Base-by-base conservation (phyloP, 2,888 invertebrate genomes). In the Ormyrus rosae region DNA sequence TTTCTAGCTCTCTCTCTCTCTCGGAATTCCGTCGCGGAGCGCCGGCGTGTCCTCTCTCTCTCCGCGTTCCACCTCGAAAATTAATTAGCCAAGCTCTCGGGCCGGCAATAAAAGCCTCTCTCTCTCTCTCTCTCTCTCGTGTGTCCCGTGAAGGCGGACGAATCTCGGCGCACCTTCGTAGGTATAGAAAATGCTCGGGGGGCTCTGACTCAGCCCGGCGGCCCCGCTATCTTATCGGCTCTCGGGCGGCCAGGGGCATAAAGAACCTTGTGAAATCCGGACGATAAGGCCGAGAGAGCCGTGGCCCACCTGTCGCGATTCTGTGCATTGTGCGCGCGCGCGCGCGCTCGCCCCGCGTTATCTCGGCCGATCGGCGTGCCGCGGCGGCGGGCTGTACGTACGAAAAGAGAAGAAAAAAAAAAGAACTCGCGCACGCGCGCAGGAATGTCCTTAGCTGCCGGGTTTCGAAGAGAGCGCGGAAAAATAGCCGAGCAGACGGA, bases 261-360 rank as follows among this genome's bases (percentile, higher is more conserved):
- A 6, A 6, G 34, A 4, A 19, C 19, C 68, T 68, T 55, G 55
- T 68, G 51, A 68, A 65, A 68, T 55, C 67, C 45, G 13, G 55
- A n/a, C 45, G 55, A 68, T 65, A 65, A 65, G 65, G 6, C 64
- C 4, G 53, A 19, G 19, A 19, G 19, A 19, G 19, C 11, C 9
- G 46, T 8, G 13, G 60, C 51, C 53, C 75, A 75, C 75, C 75
- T 75, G 67, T 68, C 74, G 74, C 67, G 61, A 56, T 56, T 56
- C 53, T n/a, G 60, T 55, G n/a, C 58, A 60, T 19, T 13, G 56
- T 55, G 19, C n/a, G 8, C 56, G 8, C 56, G 13, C 56, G 13
- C 34, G 0, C 46, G 7, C 60, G 13, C 51, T 63, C 50, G 9
- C 61, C 53, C 45, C n/a, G 6, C 48, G 6, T 13, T 11, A 19